phyloP scores from a whole-genome alignment of 2,797 vertebrate species.

The Bucorvus abyssinicus region DNA sequence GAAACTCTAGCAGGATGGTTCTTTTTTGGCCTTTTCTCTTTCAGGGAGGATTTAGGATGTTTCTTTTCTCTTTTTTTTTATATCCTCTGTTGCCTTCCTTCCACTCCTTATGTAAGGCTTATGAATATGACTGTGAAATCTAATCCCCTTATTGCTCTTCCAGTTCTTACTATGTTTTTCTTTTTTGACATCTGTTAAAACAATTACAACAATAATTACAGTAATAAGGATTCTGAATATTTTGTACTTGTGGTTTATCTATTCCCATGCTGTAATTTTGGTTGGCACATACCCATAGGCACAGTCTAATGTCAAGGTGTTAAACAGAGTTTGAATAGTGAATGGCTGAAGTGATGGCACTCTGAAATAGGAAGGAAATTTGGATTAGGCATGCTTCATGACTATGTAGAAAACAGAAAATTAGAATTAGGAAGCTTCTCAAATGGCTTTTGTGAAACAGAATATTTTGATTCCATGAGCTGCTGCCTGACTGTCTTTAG shows the following conservation, averaged over 20 bases:
- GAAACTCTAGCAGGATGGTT: not conserved
- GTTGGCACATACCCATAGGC: not conserved
- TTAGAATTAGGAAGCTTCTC: not conserved
- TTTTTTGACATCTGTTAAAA: not conserved
- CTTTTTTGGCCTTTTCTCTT: not conserved
- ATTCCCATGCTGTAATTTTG: not conserved
- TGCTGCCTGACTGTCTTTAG: not conserved
- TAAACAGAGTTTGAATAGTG: not conserved
- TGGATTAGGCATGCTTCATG: not conserved
- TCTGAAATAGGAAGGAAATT: not conserved
- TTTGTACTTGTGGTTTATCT: not conserved
- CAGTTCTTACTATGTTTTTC: not conserved
- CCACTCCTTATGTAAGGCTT: not conserved
- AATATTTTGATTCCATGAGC: not conserved
- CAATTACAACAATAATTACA: not conserved
- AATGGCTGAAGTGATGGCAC: not conserved
- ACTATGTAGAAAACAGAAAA: not conserved
- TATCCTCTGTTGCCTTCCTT: not conserved
- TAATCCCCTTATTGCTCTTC: constrained; percentile 3
- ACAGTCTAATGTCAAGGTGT: not conserved
- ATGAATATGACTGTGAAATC: not conserved
- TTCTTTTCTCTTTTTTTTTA: not conserved
- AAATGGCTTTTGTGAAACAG: not conserved
- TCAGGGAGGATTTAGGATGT: not conserved
- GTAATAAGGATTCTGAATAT: not conserved